Percentiles rank a stretch among this genome's conserved stretches.
Evolutionary conservation across 2,113 vertebrate genomes (phyloP).

Genomic region (Sapajus apella): DNA sequence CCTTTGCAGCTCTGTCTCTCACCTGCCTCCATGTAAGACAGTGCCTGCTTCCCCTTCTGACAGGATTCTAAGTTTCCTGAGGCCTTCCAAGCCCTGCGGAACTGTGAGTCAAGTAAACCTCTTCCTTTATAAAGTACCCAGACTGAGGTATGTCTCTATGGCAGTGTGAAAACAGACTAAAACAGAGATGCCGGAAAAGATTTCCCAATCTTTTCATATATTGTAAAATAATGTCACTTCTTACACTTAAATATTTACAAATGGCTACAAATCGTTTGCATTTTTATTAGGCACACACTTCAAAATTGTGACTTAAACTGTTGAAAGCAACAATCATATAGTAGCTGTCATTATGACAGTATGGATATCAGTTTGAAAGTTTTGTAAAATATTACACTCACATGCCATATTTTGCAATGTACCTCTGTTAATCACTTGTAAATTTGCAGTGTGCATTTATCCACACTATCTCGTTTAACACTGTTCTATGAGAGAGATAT

Average conservation of each 20-base stretch:
- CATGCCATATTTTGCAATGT: neutral
- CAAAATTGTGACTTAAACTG: neutral
- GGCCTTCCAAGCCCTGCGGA: no score
- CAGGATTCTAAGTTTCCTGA: no score
- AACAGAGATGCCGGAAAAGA: neutral
- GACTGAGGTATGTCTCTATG: no score
- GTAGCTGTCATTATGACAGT: neutral
- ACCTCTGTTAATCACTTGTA: neutral
- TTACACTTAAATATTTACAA: neutral
- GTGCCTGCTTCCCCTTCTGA: no score
- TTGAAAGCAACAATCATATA: neutral
- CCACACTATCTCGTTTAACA: neutral
- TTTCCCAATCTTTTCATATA: neutral
- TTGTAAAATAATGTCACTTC: constrained; percentile 1
- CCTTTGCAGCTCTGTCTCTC: no score
- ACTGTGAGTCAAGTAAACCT: no score
- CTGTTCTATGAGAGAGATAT: neutral
- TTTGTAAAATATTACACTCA: neutral
- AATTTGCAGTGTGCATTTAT: neutral
- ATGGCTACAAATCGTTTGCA: neutral
- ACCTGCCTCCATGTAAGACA: no score
- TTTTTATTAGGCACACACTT: neutral
- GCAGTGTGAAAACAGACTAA: no score
- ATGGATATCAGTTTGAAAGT: neutral
- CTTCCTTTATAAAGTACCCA: no score